Conservation (phyloP, 2,113 vertebrate species). For the Thamnaconus septentrionalis region DNA sequence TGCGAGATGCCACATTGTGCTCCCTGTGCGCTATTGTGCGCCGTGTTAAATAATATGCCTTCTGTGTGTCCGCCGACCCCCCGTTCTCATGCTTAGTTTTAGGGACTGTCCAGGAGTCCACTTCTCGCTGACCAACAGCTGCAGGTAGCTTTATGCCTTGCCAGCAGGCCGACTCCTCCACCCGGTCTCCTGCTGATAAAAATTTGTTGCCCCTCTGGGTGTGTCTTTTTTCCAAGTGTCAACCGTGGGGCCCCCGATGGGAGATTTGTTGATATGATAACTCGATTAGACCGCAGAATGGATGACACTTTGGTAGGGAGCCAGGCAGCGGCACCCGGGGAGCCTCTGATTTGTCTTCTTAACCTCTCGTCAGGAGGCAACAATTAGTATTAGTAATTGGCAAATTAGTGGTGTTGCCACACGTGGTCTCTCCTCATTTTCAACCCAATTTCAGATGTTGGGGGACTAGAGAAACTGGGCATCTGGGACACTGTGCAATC, state of each 20-base stretch:
- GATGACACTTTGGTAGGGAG: conserved; percentile 72
- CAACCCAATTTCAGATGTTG: too few species aligned
- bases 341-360: conserved; percentile 81
- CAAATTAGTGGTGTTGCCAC: conserved; percentile 62
- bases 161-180: conserved; percentile 62
- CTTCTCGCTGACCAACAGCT: conserved; percentile 42
- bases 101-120: conserved; percentile 4
- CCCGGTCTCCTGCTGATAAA: conserved; percentile 83
- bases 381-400: conserved; percentile 81
- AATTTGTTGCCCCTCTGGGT: conserved; percentile 85
- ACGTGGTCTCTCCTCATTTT: conserved; percentile 24
- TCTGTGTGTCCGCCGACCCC: conserved; percentile 1
- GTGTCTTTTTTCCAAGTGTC: conserved; percentile 80
- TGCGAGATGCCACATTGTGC: conserved; percentile 64
- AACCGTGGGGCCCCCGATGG: conserved; percentile 68
- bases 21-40: conserved; percentile 48
- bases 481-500: too few species aligned
- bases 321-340: conserved; percentile 73
- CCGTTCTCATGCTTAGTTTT: conserved; percentile 27
- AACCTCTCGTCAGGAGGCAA: conserved; percentile 85
- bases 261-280: conserved; percentile 86
- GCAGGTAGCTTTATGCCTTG: conserved; percentile 80
- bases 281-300: conserved; percentile 84
- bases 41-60: conserved; percentile 57
- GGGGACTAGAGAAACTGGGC: too few species aligned